Evolutionary conservation across 2,797 vertebrate species (phyloP).

Genomic region (Lophius americanus): DNA sequence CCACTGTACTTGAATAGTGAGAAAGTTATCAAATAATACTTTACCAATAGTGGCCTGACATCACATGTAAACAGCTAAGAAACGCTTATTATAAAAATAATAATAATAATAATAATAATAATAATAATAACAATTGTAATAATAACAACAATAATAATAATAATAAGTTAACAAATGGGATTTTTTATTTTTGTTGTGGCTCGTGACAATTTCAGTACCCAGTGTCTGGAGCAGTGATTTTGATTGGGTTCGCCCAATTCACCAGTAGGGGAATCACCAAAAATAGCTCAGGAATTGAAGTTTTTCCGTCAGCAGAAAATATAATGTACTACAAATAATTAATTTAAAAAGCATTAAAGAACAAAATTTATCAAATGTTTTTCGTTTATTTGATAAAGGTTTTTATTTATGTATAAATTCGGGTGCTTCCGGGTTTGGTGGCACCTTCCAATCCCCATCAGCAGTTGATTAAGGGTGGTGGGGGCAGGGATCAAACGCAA

Average conservation of each 20-base stretch:
- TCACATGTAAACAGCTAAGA: too few species aligned
- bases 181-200: not conserved
- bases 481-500: constrained; percentile 73
- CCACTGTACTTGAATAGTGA: too few species aligned
- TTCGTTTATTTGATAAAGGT: not conserved
- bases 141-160: too few species aligned
- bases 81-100: too few species aligned
- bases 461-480: constrained; percentile 72
- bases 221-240: constrained; percentile 35
- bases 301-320: not conserved
- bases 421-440: constrained; percentile 71
- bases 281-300: not conserved
- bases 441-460: constrained; percentile 76
- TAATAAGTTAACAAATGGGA: not conserved
- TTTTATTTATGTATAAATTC: constrained; percentile 16
- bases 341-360: not conserved
- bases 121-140: not conserved
- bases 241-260: constrained; percentile 56
- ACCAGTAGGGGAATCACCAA: constrained; percentile 46
- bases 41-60: too few species aligned
- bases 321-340: fast-evolving
- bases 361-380: fast-evolving
- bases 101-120: not conserved
- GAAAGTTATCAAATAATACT: too few species aligned
- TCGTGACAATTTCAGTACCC: not conserved